Base-by-base conservation (phyloP, 2,888 invertebrate species). In the Oscheius sp. region DNA sequence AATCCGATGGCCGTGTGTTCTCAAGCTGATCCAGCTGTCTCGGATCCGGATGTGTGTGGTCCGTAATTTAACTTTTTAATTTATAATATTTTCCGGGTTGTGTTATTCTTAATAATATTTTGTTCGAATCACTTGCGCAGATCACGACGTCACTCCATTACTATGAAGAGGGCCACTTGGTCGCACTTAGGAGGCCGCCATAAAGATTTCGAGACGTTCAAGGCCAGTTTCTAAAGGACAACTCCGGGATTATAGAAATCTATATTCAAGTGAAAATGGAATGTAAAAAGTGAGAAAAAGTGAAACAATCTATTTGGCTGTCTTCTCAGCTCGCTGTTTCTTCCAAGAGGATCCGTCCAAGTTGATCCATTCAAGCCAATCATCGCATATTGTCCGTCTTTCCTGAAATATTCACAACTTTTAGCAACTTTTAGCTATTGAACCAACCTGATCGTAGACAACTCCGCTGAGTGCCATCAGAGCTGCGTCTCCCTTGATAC, bases 311-410 rank as follows among this genome's bases (percentile, higher is more conserved):
- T 42, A 60, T 35, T 60, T 63, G 29, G 33, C 48, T n/a, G 71
- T 59, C 21, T 57, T 57, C 42, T 73, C 53, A 65, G 35, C 63
- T 66, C 68, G 74, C 65, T 74, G 74, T 35, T 76, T 70, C 65
- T 79, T 82, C 88, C 88, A 88, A 33, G 82, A 76, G 5, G 83
- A 81, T 13, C 88, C 88, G 72, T 88, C 84, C 48, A 88, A 73
- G 29, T 79, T 81, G 4, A 88, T 82, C 13, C 63, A 68, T 62
- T 88, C 88, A 2, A 88, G 74, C 88, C 88, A 88, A 74, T 88
- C 88, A 65, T 88, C 88, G 59, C 86, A 85, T n/a, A 87, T 76
- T 21, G 86, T 77, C 33, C 78, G 74, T 1, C 75, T 62, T 5
- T 85, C 74, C 83, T 86, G 70, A 48, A 71, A 57, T 35, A 3